phyloP scores from a whole-genome alignment of 2,888 invertebrate species.

The Blera fallax region DNA sequence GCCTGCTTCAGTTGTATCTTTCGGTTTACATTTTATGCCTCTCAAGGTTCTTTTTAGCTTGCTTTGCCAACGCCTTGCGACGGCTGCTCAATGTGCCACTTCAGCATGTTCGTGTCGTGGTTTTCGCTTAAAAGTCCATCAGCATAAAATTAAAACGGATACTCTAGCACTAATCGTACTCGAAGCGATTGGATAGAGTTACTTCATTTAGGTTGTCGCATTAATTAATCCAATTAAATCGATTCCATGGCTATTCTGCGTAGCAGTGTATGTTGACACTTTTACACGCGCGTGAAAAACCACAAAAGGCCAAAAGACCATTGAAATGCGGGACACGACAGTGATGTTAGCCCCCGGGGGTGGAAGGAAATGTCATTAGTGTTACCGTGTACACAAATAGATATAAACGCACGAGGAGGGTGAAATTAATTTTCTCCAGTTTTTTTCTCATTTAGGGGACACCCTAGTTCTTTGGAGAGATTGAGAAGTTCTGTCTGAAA shows the following conservation, averaged over 20 bases:
- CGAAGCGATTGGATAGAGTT: not conserved
- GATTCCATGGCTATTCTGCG: conserved; percentile 13
- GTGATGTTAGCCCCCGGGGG: not conserved
- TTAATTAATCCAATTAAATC: conserved; percentile 59
- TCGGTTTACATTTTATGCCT: not conserved
- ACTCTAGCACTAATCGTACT: not conserved
- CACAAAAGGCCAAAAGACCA: not conserved
- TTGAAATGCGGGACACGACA: not conserved
- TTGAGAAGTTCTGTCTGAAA: conserved; percentile 40
- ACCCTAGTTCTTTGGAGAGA: conserved; percentile 9
- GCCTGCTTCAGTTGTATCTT: not conserved
- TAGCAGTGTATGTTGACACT: conserved; percentile 25
- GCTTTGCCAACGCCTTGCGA: not conserved
- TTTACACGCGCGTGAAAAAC: conserved; percentile 4
- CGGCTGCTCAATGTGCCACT: not conserved
- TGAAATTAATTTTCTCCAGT: conserved; percentile 17
- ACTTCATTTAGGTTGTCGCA: conserved; percentile 3
- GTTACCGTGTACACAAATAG: conserved; percentile 10
- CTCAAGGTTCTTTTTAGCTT: not conserved
- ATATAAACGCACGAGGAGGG: conserved; percentile 23
- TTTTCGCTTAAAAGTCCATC: not conserved
- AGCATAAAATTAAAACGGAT: not conserved
- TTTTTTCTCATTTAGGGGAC: conserved; percentile 9
- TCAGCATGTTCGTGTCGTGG: not conserved
- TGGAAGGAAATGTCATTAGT: conserved; percentile 12